A percentile compares a stretch with the other conserved stretches of the same genome.
Evolutionary conservation across 2,113 vertebrate genomes (phyloP).

Genomic region (Rallus limicola): DNA sequence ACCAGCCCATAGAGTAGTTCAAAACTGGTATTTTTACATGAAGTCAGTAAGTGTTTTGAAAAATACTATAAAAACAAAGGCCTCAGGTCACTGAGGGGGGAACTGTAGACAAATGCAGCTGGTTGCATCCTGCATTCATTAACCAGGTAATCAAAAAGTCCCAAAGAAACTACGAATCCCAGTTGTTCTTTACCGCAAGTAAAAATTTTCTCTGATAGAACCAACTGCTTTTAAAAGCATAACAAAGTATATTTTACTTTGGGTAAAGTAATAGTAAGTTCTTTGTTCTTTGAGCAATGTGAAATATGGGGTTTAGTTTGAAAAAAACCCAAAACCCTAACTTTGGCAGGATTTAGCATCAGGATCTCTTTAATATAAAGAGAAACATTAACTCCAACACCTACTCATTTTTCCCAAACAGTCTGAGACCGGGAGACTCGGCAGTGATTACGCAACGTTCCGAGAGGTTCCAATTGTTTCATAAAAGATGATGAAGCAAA

Average conservation of each 20-base stretch:
- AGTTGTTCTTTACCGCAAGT: not conserved
- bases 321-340: not conserved
- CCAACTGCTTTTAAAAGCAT: not conserved
- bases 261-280: not conserved
- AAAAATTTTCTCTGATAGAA: not conserved
- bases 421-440: not conserved
- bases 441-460: not conserved
- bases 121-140: not conserved
- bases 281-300: not conserved
- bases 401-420: not conserved
- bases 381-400: not conserved
- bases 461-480: constrained; percentile 56
- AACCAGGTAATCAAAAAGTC: not conserved
- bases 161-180: not conserved
- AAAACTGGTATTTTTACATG: not conserved
- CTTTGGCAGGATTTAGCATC: not conserved
- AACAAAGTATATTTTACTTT: not conserved
- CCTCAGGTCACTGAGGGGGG: not conserved
- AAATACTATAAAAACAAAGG: not conserved
- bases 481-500: constrained; percentile 33
- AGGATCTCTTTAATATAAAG: not conserved
- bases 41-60: not conserved
- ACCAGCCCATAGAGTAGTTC: not conserved
- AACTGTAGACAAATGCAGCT: not conserved
- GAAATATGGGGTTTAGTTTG: not conserved